Evolutionary conservation across 2,888 invertebrate species (phyloP), one percentile per base, ranked within the genome.

Genomic region (Brachylomia viminalis): DNA sequence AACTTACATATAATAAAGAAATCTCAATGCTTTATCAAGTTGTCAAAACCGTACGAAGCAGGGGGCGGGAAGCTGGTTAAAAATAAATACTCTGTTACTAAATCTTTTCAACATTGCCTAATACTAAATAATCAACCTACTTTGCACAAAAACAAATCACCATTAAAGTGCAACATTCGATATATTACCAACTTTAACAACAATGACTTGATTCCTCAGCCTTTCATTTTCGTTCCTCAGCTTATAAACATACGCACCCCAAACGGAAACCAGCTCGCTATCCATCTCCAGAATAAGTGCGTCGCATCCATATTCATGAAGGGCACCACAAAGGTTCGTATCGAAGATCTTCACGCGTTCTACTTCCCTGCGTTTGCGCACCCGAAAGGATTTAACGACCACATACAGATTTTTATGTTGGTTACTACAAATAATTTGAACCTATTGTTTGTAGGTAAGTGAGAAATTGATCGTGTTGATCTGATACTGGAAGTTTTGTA

Each of bases 261-360:
- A 71, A 83, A 79, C 86, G 84, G 83, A 84, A 86, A 86, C 73
- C 68, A 71, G 59, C 58, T 49, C 49, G 52, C 70, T 38, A 75
- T 73, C 59, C 73, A 81, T 74, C 79, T 82, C 64, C 77, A 77
- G 75, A 83, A 69, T 67, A 80, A 79, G 75, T 85, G 78, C 81
- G 79, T 85, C 67, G 59, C 74, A 87, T 87, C 75, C 74, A 87
- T 87, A 87, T 88, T 88, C 79, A 87, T 87, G 81, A 88, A 85
- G 81, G 83, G 79, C 61, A 75, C 73, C 68, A 86, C 81, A 78
- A 86, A 82, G 79, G 81, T 72, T 62, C 75, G 64, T 88, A 89
- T 90, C 90, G 56, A 75, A 56, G 62, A 92, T 93, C 92, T 91
- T 92, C 85, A 91, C 91, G 92, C 90, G 78, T 85, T 74, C 71